These are phyloP conservation scores for Tympanuchus pallidicinctus DNA, from an alignment of 2,113 vertebrate species.

Conservation along the genomic window DNA sequence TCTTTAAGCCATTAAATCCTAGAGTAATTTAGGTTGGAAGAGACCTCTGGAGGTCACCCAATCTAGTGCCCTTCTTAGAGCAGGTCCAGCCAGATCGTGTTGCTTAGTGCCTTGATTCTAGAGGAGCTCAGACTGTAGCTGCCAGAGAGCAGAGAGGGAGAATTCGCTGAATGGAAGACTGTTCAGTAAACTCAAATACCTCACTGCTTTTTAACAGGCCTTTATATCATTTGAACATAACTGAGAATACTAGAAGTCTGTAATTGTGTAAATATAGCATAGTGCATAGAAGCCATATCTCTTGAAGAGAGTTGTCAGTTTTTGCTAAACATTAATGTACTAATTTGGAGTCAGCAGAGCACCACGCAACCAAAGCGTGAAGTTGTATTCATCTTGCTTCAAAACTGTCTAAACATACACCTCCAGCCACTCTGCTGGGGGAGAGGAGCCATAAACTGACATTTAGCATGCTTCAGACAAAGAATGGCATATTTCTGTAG, in stretches of 20 bases:
- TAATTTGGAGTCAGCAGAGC: not conserved
- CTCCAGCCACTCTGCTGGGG: not conserved
- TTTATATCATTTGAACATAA: not conserved
- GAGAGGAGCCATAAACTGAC: not conserved
- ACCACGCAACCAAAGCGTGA: not conserved
- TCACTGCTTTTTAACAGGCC: not conserved
- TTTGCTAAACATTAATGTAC: not conserved
- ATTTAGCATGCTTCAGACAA: not conserved
- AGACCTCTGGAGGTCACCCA: slow-evolving; percentile 34
- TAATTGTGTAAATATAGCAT: not conserved
- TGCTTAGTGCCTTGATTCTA: not conserved
- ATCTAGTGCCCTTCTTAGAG: slow-evolving; percentile 26
- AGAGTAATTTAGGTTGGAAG: slow-evolving; percentile 6
- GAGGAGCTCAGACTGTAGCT: not conserved
- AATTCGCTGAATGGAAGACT: not conserved
- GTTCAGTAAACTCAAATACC: not conserved
- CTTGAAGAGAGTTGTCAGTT: not conserved
- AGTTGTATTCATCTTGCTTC: slow-evolving; percentile 32
- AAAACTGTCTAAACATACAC: slow-evolving; percentile 43
- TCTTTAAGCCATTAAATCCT: slow-evolving; percentile 45
- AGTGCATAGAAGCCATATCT: not conserved
- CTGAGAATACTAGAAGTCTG: not conserved
- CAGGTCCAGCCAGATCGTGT: not conserved
- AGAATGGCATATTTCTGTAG: not conserved
- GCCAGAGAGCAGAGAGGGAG: not conserved